Evolutionary conservation across 2,113 vertebrate species (phyloP), one percentile per base, ranked within the genome.

Genomic region (Falcunculus frontatus): DNA sequence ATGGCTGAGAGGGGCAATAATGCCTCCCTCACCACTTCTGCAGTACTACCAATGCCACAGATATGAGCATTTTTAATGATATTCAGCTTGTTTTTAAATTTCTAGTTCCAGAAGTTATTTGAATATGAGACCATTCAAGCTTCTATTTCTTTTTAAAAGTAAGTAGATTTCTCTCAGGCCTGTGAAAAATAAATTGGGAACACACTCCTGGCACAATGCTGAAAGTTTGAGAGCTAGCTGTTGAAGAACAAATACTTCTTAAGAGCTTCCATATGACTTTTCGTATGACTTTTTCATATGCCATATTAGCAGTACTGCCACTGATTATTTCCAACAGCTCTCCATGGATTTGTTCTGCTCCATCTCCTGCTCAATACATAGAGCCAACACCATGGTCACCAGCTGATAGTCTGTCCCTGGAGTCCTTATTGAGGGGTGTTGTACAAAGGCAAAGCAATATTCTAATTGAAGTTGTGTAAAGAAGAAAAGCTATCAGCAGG

Each of bases 201-300:
- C 47, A 88, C 47, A 92, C 47, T 25, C 30, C 57, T 80, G 67
- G 46, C 35, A 50, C n/a, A 42, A 49, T 78, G 26, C 52, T 64
- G 23, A 33, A 72, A 52, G 44, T 87, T 81, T 9, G 35, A 93
- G 68, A 81, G 64, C 53, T 84, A 90, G 42, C 32, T 90, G 20
- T 81, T 93, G 80, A 67, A 59, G 53, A 86, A 87, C 32, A 76
- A 83, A 70, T 37, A 68, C 6, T 59, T 88, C 83, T 47, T 83
- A 91, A 96, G 74, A 37, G 56, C 19, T 94, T 87, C 84, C 68
- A 78, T 67, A 87, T 87, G 87, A 84, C 47, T 89, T 92, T 75
- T 53, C 1, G 0, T 59, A 73, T 55, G 33, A 68, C 20, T 81
- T 93, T 62, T 92, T 78, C 53, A 17, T 73, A 44, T 17, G 44